These are phyloP conservation scores for Conchocele bisecta DNA, from an alignment of 2,888 invertebrate species.

Conservation along the genomic window DNA sequence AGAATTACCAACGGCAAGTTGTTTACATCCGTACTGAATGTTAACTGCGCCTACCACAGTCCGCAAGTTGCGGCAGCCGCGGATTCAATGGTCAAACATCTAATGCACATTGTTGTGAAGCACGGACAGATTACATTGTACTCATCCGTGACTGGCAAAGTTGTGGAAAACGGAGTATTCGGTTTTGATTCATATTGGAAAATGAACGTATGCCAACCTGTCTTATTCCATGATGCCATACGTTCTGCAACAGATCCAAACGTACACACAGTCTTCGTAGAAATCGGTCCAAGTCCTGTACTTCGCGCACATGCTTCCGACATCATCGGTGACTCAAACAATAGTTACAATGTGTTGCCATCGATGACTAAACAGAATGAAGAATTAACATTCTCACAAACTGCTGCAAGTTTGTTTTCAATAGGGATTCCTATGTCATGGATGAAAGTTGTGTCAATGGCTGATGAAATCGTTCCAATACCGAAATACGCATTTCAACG, in stretches of 20 bases:
- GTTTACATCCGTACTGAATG: slow-evolving; percentile 2
- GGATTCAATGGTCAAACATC: background rate
- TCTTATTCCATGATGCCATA: slow-evolving; percentile 60
- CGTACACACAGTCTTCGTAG: slow-evolving; percentile 21
- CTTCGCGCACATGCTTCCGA: slow-evolving; percentile 25
- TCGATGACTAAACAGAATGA: slow-evolving; percentile 3
- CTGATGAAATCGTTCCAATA: background rate
- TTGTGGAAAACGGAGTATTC: slow-evolving; percentile 20
- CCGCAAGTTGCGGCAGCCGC: background rate
- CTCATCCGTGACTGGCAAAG: slow-evolving; percentile 65
- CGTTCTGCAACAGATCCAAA: background rate
- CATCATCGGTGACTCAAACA: background rate
- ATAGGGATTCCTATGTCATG: slow-evolving; percentile 1
- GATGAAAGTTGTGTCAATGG: background rate
- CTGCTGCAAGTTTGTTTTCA: slow-evolving; percentile 1
- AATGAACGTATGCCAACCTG: slow-evolving; percentile 62
- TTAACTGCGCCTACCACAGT: slow-evolving; percentile 24
- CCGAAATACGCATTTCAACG: slow-evolving; percentile 12
- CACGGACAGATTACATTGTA: background rate
- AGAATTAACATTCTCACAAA: background rate
- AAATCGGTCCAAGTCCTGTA: slow-evolving; percentile 42
- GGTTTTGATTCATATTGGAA: slow-evolving; percentile 63
- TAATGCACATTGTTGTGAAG: background rate
- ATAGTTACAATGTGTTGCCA: slow-evolving; percentile 6
- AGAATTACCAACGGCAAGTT: slow-evolving; percentile 7